Conservation (phyloP, 2,797 vertebrate genomes). For the Chiloscyllium punctatum region DNA sequence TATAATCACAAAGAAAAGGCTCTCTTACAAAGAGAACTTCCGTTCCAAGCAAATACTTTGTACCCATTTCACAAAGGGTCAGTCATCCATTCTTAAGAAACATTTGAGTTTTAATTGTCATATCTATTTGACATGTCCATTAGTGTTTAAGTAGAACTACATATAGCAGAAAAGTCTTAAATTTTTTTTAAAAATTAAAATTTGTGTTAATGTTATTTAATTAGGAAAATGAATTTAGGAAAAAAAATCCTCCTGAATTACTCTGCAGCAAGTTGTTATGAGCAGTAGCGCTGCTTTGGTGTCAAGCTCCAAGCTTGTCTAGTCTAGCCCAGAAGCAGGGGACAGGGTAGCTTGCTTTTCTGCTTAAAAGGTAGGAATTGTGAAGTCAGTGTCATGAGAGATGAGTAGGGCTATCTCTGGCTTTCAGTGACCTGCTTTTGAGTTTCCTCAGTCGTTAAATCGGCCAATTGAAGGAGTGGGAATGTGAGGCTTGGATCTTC, state of each 20-base stretch:
- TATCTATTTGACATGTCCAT: background rate
- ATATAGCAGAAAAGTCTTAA: background rate
- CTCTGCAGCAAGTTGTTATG: background rate
- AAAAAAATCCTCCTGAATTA: background rate
- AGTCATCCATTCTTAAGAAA: background rate
- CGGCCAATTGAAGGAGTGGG: too few species aligned
- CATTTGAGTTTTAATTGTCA: background rate
- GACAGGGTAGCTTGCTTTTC: too few species aligned
- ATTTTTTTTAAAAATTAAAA: background rate
- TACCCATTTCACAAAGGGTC: background rate
- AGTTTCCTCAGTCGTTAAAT: too few species aligned
- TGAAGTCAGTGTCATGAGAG: too few species aligned
- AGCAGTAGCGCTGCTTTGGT: too few species aligned
- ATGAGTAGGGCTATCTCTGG: too few species aligned
- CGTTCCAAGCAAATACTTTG: background rate
- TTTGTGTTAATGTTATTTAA: background rate
- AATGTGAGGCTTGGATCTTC: too few species aligned
- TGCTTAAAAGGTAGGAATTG: too few species aligned
- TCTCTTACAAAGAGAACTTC: background rate
- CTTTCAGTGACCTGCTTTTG: too few species aligned
- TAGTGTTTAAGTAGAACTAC: background rate
- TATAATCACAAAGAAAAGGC: background rate
- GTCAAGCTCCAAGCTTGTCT: too few species aligned
- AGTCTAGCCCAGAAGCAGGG: too few species aligned
- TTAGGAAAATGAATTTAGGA: background rate